Conservation (phyloP, 2,797 vertebrate genomes). For the Cygnus olor region DNA sequence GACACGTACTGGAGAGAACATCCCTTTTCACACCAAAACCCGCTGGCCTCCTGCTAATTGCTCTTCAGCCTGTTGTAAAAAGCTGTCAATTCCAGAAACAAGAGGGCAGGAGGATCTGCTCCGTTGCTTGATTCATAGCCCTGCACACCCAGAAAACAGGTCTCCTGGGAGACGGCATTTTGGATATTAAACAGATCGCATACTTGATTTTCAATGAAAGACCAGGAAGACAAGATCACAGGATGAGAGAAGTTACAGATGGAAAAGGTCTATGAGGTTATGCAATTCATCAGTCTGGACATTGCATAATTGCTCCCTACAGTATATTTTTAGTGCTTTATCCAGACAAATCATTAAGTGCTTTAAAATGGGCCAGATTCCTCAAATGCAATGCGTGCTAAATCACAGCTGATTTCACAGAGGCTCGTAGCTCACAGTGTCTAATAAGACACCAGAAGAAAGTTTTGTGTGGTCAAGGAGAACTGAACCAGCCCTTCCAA, state of each 20-base stretch:
- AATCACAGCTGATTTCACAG: constrained; percentile 53
- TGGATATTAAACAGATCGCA: constrained; percentile 38
- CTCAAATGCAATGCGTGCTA: constrained; percentile 39
- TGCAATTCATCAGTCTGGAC: constrained; percentile 72
- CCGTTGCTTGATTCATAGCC: neutral
- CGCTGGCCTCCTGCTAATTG: neutral
- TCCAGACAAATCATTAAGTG: constrained; percentile 74
- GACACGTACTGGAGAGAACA: neutral
- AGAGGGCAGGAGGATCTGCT: neutral
- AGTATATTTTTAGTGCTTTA: constrained; percentile 70
- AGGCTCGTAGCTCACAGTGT: neutral
- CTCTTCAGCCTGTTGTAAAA: neutral
- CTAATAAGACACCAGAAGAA: neutral
- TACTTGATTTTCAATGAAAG: constrained; percentile 52
- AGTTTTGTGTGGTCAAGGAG: neutral
- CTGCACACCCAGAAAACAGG: neutral
- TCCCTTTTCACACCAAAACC: neutral
- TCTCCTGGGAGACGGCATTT: neutral
- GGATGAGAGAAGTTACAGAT: constrained; percentile 60
- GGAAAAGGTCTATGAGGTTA: constrained; percentile 62
- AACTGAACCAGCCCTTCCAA: neutral
- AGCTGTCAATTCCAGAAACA: neutral
- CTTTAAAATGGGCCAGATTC: constrained; percentile 66
- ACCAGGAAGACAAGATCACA: constrained; percentile 61
- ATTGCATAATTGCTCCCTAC: constrained; percentile 67